Conservation (phyloP, 2,797 vertebrate species). For the Ctenopoma multispine region DNA sequence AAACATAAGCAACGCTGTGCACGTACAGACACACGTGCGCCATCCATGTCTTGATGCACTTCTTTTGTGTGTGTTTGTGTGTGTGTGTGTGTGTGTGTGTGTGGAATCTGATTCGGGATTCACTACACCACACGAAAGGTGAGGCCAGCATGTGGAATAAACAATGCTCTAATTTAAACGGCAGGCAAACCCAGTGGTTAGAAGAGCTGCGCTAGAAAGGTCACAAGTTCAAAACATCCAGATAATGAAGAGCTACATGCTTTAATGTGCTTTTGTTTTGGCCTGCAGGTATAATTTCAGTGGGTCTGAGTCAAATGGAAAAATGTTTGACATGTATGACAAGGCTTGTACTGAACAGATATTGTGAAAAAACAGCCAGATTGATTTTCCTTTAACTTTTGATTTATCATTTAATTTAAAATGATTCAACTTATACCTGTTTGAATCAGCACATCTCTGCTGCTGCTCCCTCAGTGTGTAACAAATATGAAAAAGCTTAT, state of each 20-base stretch:
- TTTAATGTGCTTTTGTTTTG: neutral
- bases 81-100: too few species aligned
- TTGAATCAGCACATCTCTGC: constrained; percentile 30
- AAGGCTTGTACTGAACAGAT: too few species aligned
- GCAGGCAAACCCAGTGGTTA: constrained; percentile 31
- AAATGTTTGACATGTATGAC: too few species aligned
- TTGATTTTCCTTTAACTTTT: neutral
- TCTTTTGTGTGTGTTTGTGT: too few species aligned
- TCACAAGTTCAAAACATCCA: constrained; percentile 36
- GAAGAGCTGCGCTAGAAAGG: constrained; percentile 28
- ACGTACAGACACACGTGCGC: constrained; percentile 27
- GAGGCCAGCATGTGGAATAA: constrained; percentile 43
- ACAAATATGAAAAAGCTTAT: constrained; percentile 7
- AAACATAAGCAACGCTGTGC: constrained; percentile 10
- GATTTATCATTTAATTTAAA: neutral
- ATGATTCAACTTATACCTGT: too few species aligned
- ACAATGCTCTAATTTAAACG: constrained; percentile 46
- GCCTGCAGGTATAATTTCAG: neutral
- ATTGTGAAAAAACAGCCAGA: too few species aligned
- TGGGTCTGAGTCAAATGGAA: neutral
- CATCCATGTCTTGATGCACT: constrained; percentile 13
- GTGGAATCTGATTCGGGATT: constrained; percentile 32
- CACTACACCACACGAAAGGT: constrained; percentile 26
- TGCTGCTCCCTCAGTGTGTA: neutral
- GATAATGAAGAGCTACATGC: neutral